Evolutionary conservation across 2,888 invertebrate genomes (phyloP).

Genomic region (Callyntrura guangdongensis): DNA sequence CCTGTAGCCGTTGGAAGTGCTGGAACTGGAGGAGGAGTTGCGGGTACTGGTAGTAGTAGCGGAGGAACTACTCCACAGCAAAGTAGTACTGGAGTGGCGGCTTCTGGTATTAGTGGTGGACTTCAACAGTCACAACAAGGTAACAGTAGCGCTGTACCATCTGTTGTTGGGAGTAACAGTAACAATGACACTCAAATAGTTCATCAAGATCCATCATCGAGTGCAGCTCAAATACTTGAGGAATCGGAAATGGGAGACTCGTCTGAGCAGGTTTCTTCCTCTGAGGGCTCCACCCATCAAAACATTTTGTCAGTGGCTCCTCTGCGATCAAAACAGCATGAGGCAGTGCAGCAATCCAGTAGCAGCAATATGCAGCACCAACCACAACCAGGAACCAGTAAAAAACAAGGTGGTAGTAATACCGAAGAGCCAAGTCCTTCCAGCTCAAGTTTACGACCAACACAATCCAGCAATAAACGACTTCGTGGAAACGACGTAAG

Average conservation of each 20-base stretch:
- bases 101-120: conserved; percentile 34
- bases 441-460: conserved; percentile 86
- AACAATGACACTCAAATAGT: conserved; percentile 50
- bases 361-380: conserved; percentile 68
- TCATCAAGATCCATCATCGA: conserved; percentile 83
- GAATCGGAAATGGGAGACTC: conserved; percentile 84
- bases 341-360: conserved; percentile 79
- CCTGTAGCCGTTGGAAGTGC: conserved; percentile 72
- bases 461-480: conserved; percentile 83
- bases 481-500: conserved; percentile 80
- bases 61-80: conserved; percentile 34
- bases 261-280: conserved; percentile 84
- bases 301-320: conserved; percentile 82
- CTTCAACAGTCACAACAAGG: conserved; percentile 43
- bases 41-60: conserved; percentile 44
- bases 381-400: conserved; percentile 70
- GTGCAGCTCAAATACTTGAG: conserved; percentile 76
- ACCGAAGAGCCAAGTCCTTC: conserved; percentile 88
- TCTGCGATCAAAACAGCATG: conserved; percentile 78
- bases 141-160: conserved; percentile 44
- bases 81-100: background rate
- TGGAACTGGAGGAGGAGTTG: conserved; percentile 67
- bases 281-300: conserved; percentile 83
- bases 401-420: conserved; percentile 86
- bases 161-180: background rate